Evolutionary conservation across 2,113 vertebrate species (phyloP).

Genomic region (Pterocles burchelli): DNA sequence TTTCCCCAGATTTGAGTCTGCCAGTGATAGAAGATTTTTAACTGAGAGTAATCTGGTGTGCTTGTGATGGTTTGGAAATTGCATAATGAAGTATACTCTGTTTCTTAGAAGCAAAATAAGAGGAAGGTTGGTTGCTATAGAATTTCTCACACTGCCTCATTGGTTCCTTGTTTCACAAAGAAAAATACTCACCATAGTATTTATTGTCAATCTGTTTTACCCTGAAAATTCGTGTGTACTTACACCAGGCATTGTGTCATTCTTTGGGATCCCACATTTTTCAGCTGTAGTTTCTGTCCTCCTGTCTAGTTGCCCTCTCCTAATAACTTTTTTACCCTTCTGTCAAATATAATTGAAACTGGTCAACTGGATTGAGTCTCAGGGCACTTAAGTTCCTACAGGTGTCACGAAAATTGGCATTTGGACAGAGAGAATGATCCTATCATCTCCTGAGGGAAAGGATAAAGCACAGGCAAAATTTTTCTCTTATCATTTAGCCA

Average conservation of each 20-base stretch:
- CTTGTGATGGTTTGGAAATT: background rate
- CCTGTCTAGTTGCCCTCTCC: background rate
- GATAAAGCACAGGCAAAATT: background rate
- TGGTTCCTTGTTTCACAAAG: background rate
- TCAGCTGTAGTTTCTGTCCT: background rate
- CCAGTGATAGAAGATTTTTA: background rate
- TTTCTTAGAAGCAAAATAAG: background rate
- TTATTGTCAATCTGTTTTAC: background rate
- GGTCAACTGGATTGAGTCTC: background rate
- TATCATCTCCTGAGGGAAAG: background rate
- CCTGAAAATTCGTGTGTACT: background rate
- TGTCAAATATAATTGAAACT: constrained; percentile 22
- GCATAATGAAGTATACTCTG: background rate
- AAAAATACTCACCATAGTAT: background rate
- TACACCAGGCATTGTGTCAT: background rate
- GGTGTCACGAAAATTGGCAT: background rate
- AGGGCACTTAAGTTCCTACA: background rate
- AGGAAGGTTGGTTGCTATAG: background rate
- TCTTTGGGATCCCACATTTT: background rate
- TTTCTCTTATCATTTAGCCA: background rate
- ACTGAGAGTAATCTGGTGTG: background rate
- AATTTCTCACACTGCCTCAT: background rate
- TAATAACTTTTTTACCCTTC: background rate
- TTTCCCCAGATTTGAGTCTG: background rate
- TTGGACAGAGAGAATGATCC: background rate